These are phyloP conservation scores for Dusona sp. DNA, from an alignment of 2,888 invertebrate species.

Conservation along the genomic window DNA sequence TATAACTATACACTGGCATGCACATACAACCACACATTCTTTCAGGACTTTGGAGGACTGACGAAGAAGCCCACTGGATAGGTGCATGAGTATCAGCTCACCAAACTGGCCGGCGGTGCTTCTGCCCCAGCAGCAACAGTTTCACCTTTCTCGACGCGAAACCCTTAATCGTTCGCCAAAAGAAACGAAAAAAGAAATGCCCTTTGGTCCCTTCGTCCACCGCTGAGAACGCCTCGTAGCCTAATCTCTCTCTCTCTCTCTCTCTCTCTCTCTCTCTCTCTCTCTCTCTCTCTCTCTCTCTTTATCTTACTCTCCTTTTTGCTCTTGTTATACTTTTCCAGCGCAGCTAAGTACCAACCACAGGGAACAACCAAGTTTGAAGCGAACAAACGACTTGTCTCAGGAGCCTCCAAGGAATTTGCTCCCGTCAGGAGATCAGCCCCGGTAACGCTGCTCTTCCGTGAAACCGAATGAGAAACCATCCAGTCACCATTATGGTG, in stretches of 20 bases:
- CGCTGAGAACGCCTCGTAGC: conserved; percentile 59
- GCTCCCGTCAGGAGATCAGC: conserved; percentile 57
- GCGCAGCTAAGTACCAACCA: conserved; percentile 12
- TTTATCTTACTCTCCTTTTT: conserved; percentile 24
- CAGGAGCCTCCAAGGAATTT: conserved; percentile 63
- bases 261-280: conserved; percentile 13
- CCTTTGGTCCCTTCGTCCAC: conserved; percentile 46
- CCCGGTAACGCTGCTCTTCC: conserved; percentile 61
- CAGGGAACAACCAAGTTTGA: conserved; percentile 52
- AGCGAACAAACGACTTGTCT: conserved; percentile 58
- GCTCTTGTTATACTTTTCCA: conserved; percentile 31
- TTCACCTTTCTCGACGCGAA: conserved; percentile 67
- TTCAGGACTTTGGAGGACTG: conserved; percentile 61
- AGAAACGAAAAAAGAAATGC: conserved; percentile 30
- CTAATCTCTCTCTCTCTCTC: conserved; percentile 34
- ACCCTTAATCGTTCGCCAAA: conserved; percentile 65
- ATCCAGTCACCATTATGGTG: conserved; percentile 61
- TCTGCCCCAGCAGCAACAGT: conserved; percentile 60
- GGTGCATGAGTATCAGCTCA: conserved; percentile 57
- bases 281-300: conserved; percentile 1
- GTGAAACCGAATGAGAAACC: conserved; percentile 61
- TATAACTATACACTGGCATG: background rate
- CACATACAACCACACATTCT: conserved; percentile 61
- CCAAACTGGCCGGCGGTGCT: conserved; percentile 56
- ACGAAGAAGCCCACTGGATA: conserved; percentile 52